Evolutionary conservation across 2,113 vertebrate species (phyloP), one percentile per base, ranked within the genome.

Genomic region (Scomber scombrus): DNA sequence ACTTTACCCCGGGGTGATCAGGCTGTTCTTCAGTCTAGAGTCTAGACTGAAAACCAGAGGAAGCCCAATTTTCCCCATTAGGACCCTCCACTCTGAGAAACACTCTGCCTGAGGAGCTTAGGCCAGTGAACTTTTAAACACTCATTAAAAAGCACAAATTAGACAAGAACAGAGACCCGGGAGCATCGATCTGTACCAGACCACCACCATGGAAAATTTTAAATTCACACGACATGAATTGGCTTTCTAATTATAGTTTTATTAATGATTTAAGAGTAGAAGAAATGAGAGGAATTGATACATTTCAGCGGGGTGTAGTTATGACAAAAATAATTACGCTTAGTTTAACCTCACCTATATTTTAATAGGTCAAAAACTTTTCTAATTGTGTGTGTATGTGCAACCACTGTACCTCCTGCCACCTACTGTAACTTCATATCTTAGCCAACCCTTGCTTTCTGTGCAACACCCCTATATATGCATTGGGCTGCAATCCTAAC

Each of bases 361-460:
- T 70, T 69, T 21, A 16, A 34, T 62, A 62, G 26, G 40, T 40
- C 23, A 43, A 26, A 65, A 19, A 10, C 31, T 6, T 49, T 50
- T 16, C 13, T 52, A 49, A 7, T 54, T 77, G 8, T 1, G 14
- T 21, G 18, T 55, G 57, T 9, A 40, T 40, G 34, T 40, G 34
- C 34, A 40, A 9, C 34, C 7, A 40, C 34, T 40, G 7, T 40
- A 40, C 34, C 34, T 40, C 6, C 56, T 63, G 31, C 58, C 31
- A 70, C 16, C 10, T 19, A 40, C 26, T 71, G 88, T 87, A 88
- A 92, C 78, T 67, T 74, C 29, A 82, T 84, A 80, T 70, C 65
- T 55, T 23, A 73, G 50, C 75, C 51, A 81, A 79, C 66, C 73
- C 60, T 57, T 66, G 8, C 78, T 74, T 31, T 6, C 56, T 31